Conservation (phyloP, 2,797 vertebrate species). For the Sebastes oblongus region DNA sequence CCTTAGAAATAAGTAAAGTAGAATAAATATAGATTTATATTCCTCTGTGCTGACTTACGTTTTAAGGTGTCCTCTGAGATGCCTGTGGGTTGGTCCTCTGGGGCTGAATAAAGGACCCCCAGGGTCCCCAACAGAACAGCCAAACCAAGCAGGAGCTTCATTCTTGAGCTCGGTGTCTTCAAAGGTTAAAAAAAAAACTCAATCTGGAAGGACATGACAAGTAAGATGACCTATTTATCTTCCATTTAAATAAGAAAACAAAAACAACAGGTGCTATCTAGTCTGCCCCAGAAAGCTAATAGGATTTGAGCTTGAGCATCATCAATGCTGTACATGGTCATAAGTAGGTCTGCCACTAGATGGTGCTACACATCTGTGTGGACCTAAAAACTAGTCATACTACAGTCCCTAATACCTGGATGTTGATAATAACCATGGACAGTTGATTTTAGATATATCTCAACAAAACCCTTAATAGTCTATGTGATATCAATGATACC, state of each 20-base stretch:
- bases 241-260: neutral
- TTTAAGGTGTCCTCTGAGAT: constrained; percentile 78
- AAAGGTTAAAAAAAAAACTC: neutral
- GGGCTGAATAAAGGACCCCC: constrained; percentile 68
- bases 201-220: constrained; percentile 4
- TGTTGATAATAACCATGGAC: neutral
- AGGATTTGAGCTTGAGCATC: constrained; percentile 32
- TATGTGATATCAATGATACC: neutral
- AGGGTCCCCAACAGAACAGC: constrained; percentile 71
- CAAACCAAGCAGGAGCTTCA: constrained; percentile 81
- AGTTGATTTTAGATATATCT: neutral
- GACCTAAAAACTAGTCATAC: neutral
- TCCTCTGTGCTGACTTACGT: constrained; percentile 71
- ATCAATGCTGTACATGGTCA: neutral
- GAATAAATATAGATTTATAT: neutral
- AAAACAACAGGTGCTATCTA: neutral
- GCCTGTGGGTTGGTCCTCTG: constrained; percentile 55
- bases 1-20: neutral
- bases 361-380: constrained; percentile 52
- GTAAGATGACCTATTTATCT: neutral
- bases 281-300: constrained; percentile 16
- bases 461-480: neutral
- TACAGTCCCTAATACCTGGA: neutral
- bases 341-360: constrained; percentile 54
- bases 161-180: constrained; percentile 61